Evolutionary conservation across 2,888 invertebrate species (phyloP), one percentile per base, ranked within the genome.

Genomic region (Deilephila porcellus): DNA sequence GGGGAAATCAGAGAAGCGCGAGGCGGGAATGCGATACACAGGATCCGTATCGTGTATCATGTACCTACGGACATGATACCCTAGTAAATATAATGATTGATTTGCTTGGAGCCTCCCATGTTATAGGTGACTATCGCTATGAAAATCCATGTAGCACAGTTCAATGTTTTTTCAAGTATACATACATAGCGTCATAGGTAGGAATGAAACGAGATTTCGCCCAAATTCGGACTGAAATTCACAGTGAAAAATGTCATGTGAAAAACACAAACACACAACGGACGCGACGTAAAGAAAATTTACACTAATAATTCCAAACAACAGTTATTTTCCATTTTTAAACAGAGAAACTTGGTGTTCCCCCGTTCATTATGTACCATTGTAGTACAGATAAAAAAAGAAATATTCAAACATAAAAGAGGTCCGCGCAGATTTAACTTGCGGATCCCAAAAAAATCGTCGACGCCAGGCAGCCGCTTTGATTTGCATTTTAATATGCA

Each of bases 401-500:
- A 37, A 67, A 45, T 34, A 11, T 45, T 20, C 64, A 67, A 67
- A 67, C 34, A 37, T 37, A 34, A 45, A n/a, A 71, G 56, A 14
- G 29, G 52, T 59, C 71, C 75, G 73, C 19, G 7, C 60, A 37
- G 25, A 25, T 60, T 25, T 71, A 45, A 71, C 60, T 60, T 71
- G 37, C 71, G 63, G 62, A 63, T 63, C 52, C 73, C 73, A 52
- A 78, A 80, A 80, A 78, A 74, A 76, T 74, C 78, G 79, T 78
- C 83, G 80, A 75, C 79, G 78, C 80, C 82, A 77, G 81, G 81
- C 77, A 84, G 79, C 80, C 85, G 83, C 79, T 87, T 89, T 85
- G 86, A 93, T 94, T 94, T 93, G 92, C 93, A 94, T 94, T 93
- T 94, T 93, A 94, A 94, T 93, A 93, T 91, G 90, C 90, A 87